phyloP scores from a whole-genome alignment of 2,797 vertebrate genomes.

The Erpetoichthys calabaricus region DNA sequence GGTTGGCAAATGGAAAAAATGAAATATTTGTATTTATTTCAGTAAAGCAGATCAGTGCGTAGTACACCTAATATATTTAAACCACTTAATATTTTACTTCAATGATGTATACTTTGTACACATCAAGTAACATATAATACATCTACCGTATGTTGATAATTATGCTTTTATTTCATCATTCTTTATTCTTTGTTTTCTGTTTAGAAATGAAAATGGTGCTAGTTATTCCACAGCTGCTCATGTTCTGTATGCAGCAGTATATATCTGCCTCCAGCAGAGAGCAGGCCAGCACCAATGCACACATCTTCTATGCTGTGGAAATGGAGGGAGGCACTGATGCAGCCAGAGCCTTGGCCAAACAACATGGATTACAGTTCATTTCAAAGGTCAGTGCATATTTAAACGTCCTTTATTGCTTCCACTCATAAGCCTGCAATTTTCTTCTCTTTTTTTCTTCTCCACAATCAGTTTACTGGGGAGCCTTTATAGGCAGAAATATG shows the following conservation, averaged over 20 bases:
- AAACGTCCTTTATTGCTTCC: constrained; percentile 65
- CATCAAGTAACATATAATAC: too few relatives aligned
- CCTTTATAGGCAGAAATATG: constrained; percentile 64
- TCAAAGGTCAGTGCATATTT: constrained; percentile 81
- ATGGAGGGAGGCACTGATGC: constrained; percentile 59
- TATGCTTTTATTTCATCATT: too few relatives aligned
- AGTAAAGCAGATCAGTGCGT: too few relatives aligned
- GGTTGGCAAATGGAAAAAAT: too few relatives aligned
- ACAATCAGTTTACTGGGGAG: constrained; percentile 57
- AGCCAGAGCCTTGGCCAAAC: constrained; percentile 59
- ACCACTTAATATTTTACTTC: too few relatives aligned
- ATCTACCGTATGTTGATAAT: too few relatives aligned
- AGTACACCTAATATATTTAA: too few relatives aligned
- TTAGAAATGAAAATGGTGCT: constrained; percentile 31
- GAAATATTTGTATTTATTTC: too few relatives aligned
- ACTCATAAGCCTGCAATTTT: constrained; percentile 61
- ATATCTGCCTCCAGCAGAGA: constrained; percentile 72
- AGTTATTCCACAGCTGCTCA: constrained; percentile 29
- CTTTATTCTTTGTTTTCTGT: constrained; percentile 7
- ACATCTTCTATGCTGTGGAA: constrained; percentile 55
- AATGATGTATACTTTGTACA: too few relatives aligned
- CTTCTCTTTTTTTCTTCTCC: constrained; percentile 33
- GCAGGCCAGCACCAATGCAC: constrained; percentile 73
- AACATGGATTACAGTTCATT: constrained; percentile 71
- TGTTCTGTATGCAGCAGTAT: constrained; percentile 53